Conservation (phyloP, 2,888 invertebrate species). For the Hipparchia semele region DNA sequence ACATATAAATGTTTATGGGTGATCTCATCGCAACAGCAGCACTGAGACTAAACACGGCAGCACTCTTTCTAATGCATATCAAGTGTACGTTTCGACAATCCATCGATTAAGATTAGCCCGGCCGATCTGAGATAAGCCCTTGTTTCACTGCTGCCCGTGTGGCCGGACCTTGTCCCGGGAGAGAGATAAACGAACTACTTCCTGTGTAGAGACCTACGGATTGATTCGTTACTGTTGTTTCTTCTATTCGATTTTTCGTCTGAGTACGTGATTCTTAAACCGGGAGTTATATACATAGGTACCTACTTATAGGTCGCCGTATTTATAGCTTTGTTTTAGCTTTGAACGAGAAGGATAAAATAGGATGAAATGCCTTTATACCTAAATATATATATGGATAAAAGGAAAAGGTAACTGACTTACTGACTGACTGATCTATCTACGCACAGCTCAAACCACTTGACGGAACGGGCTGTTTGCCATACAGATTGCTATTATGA, state of each 20-base stretch:
- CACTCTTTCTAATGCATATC: constrained; percentile 21
- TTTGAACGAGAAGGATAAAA: too few relatives aligned
- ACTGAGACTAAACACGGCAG: constrained; percentile 6
- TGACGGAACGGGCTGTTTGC: too few relatives aligned
- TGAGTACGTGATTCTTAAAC: too few relatives aligned
- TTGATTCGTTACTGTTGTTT: constrained; percentile 12
- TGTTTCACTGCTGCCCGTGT: constrained; percentile 24
- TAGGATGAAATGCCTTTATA: too few relatives aligned
- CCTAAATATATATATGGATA: too few relatives aligned
- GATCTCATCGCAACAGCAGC: neutral
- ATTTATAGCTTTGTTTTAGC: too few relatives aligned
- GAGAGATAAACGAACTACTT: constrained; percentile 2
- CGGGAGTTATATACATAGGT: neutral
- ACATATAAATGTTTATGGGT: neutral
- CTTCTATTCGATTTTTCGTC: constrained; percentile 7
- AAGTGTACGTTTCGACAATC: constrained; percentile 23
- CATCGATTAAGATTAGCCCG: constrained; percentile 31
- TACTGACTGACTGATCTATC: too few relatives aligned
- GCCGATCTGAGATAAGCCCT: constrained; percentile 30
- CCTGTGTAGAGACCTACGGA: neutral
- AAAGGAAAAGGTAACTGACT: too few relatives aligned
- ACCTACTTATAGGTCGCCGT: too few relatives aligned
- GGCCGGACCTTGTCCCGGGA: constrained; percentile 3
- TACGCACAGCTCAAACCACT: too few relatives aligned
- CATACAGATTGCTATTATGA: too few relatives aligned